Evolutionary conservation across 2,888 invertebrate species (phyloP).

Genomic region (Sylvicola cinctus): DNA sequence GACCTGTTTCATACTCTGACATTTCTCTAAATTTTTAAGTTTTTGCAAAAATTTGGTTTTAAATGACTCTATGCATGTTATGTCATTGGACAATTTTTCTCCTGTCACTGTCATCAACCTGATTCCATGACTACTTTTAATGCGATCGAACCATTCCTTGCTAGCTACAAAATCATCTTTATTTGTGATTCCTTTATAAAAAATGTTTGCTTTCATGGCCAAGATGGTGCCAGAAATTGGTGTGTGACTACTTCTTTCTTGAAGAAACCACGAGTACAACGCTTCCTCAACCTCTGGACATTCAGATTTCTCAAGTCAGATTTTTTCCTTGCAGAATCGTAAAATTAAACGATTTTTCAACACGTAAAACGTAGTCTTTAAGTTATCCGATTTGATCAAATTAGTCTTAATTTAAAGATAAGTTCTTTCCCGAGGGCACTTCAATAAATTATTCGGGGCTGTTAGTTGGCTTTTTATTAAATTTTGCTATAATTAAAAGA

Average conservation of each 20-base stretch:
- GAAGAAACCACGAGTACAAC: not conserved
- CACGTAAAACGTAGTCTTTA: too few species aligned
- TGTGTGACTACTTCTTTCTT: not conserved
- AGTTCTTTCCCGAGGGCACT: too few species aligned
- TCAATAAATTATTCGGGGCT: too few species aligned
- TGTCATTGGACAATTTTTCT: not conserved
- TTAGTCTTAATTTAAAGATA: too few species aligned
- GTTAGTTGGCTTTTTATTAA: too few species aligned
- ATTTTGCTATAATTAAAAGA: too few species aligned
- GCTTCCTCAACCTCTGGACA: not conserved
- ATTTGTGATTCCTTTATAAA: not conserved
- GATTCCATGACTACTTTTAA: constrained; percentile 1
- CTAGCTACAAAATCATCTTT: not conserved
- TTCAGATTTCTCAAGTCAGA: not conserved
- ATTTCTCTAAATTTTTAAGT: not conserved
- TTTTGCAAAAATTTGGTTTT: not conserved
- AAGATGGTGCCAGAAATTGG: not conserved
- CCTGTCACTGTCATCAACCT: not conserved
- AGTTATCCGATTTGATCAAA: too few species aligned
- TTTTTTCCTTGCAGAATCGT: too few species aligned
- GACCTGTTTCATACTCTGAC: not conserved
- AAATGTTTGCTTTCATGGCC: not conserved
- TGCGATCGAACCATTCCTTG: not conserved
- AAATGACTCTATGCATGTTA: too few species aligned
- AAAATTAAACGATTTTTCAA: too few species aligned